Conservation (phyloP, 2,888 invertebrate genomes). For the Cantharis lateralis region DNA sequence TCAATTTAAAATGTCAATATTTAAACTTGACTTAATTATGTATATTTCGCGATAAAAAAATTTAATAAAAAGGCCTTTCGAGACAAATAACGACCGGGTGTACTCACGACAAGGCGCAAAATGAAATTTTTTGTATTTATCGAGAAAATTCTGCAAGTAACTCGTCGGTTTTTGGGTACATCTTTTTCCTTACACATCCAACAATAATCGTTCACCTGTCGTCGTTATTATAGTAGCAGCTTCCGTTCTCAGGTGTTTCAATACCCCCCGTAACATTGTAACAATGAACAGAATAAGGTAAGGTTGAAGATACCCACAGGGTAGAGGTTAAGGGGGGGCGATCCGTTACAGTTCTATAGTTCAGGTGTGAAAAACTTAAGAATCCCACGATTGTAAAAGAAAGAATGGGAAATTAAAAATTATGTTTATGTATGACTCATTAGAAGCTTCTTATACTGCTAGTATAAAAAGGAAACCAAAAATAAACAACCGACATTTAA, state of each 20-base stretch:
- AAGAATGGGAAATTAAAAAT: conserved; percentile 31
- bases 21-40: neutral
- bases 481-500: conserved; percentile 7
- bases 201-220: conserved; percentile 37
- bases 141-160: neutral
- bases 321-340: conserved; percentile 33
- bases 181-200: conserved; percentile 21
- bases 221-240: conserved; percentile 33
- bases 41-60: no score
- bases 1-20: neutral
- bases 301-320: conserved; percentile 20
- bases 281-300: conserved; percentile 14
- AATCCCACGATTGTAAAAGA: conserved; percentile 33
- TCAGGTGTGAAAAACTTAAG: conserved; percentile 35
- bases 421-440: conserved; percentile 36
- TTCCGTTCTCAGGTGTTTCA: conserved; percentile 35
- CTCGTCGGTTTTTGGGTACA: neutral
- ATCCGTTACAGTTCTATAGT: conserved; percentile 36
- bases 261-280: conserved; percentile 2
- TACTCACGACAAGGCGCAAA: neutral
- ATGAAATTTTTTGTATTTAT: neutral
- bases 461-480: conserved; percentile 14
- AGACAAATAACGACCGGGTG: neutral
- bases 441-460: conserved; percentile 21
- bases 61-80: no score